These are phyloP conservation scores for Echinops telfairi DNA, from an alignment of 2,113 vertebrate species.

Conservation along the genomic window DNA sequence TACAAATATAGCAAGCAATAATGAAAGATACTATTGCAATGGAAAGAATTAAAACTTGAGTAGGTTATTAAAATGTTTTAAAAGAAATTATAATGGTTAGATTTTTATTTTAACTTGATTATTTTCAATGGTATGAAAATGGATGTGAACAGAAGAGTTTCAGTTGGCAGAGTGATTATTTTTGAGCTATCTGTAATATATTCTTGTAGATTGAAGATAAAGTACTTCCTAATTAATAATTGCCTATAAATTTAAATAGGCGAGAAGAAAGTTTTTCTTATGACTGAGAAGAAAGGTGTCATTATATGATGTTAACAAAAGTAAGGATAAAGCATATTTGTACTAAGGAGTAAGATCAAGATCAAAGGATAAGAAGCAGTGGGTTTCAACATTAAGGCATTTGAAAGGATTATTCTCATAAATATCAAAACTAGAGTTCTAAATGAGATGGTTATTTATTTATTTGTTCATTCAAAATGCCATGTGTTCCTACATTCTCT, in stretches of 20 bases:
- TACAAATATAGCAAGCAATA: no score
- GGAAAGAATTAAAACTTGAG: no score
- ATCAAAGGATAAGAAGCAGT: no score
- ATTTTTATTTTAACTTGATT: no score
- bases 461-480: background rate
- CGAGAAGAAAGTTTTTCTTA: background rate
- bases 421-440: background rate
- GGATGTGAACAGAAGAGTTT: background rate
- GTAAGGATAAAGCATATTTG: background rate
- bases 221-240: background rate
- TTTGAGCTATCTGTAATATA: background rate
- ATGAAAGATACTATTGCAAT: no score
- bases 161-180: background rate
- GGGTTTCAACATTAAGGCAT: background rate
- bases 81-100: no score
- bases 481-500: background rate
- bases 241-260: background rate
- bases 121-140: background rate
- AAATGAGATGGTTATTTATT: background rate
- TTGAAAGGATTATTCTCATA: background rate
- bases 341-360: background rate
- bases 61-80: no score
- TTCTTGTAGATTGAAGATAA: no score
- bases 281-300: background rate
- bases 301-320: slow-evolving; percentile 12